Evolutionary conservation across 2,888 invertebrate genomes (phyloP).

Genomic region (Sminthurinus aureus): DNA sequence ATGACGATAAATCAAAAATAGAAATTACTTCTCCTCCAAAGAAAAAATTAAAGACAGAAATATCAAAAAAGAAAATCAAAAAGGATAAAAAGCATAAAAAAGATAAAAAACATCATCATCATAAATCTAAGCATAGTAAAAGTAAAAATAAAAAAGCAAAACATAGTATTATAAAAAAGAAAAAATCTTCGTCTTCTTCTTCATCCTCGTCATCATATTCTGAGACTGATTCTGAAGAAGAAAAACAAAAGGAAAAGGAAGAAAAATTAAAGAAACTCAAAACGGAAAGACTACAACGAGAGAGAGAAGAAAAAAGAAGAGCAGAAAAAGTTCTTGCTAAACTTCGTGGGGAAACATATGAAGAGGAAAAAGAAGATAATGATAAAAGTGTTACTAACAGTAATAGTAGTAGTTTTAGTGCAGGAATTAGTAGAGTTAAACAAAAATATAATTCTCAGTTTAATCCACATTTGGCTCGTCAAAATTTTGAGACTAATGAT

Average conservation of each 20-base stretch:
- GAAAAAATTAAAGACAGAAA: slow-evolving; percentile 51
- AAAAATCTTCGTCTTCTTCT: neutral
- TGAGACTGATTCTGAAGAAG: slow-evolving; percentile 39
- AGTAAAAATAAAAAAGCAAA: slow-evolving; percentile 62
- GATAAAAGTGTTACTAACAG: neutral
- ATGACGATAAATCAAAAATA: slow-evolving; percentile 58
- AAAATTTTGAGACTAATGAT: slow-evolving; percentile 70
- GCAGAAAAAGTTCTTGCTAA: slow-evolving; percentile 77
- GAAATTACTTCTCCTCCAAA: neutral
- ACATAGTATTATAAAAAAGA: slow-evolving; percentile 17
- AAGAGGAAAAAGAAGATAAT: slow-evolving; percentile 36
- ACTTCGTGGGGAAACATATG: slow-evolving; percentile 67
- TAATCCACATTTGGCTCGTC: slow-evolving; percentile 88
- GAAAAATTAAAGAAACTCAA: slow-evolving; percentile 73
- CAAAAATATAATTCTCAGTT: slow-evolving; percentile 96
- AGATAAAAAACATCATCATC: slow-evolving; percentile 52
- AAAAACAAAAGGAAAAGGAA: slow-evolving; percentile 61
- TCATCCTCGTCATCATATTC: slow-evolving; percentile 12
- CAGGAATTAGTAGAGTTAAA: slow-evolving; percentile 61
- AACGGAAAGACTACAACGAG: slow-evolving; percentile 80
- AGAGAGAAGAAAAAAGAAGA: slow-evolving; percentile 77
- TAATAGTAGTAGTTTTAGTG: neutral
- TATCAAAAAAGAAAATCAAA: slow-evolving; percentile 51
- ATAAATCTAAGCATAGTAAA: slow-evolving; percentile 61
- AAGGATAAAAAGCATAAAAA: slow-evolving; percentile 53